A percentile compares a stretch with the other conserved stretches of the same genome.
Conservation (phyloP, 2,113 vertebrate species). For the Zosterops hypoxanthus region DNA sequence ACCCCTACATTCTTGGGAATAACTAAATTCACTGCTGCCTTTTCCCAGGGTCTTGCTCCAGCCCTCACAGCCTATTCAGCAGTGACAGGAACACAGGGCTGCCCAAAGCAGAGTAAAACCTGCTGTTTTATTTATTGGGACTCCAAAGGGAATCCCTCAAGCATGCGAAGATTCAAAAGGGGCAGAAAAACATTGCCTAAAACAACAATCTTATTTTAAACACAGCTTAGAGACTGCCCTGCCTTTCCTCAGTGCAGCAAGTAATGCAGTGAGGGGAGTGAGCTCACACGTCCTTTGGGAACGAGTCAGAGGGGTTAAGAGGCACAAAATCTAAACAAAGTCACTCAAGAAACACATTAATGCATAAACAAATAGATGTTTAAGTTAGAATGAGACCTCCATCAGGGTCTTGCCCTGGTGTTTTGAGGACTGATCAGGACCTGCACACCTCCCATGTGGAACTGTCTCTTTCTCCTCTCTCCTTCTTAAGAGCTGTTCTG, state of each 20-base stretch:
- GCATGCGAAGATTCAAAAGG: neutral
- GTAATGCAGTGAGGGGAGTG: neutral
- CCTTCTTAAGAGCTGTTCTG: slow-evolving; percentile 84
- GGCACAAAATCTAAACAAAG: slow-evolving; percentile 53
- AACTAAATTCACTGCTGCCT: neutral
- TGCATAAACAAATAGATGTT: slow-evolving; percentile 40
- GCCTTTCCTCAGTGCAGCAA: neutral
- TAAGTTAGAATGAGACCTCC: slow-evolving; percentile 67
- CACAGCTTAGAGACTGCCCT: neutral
- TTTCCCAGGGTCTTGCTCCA: neutral
- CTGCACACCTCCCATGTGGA: slow-evolving; percentile 45
- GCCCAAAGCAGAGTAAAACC: neutral
- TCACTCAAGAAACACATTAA: slow-evolving; percentile 40
- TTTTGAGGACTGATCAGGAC: slow-evolving; percentile 63
- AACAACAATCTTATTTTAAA: slow-evolving; percentile 61
- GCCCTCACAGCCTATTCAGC: neutral
- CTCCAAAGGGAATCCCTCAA: slow-evolving; percentile 63
- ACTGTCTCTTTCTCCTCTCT: slow-evolving; percentile 58
- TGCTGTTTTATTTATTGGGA: slow-evolving; percentile 1
- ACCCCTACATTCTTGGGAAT: neutral
- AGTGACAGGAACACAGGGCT: neutral
- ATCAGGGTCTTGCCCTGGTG: slow-evolving; percentile 53
- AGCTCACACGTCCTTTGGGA: neutral
- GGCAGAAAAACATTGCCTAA: neutral
- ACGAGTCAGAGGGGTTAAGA: neutral